phyloP scores from a whole-genome alignment of 2,113 vertebrate species.

The Istiophorus platypterus region DNA sequence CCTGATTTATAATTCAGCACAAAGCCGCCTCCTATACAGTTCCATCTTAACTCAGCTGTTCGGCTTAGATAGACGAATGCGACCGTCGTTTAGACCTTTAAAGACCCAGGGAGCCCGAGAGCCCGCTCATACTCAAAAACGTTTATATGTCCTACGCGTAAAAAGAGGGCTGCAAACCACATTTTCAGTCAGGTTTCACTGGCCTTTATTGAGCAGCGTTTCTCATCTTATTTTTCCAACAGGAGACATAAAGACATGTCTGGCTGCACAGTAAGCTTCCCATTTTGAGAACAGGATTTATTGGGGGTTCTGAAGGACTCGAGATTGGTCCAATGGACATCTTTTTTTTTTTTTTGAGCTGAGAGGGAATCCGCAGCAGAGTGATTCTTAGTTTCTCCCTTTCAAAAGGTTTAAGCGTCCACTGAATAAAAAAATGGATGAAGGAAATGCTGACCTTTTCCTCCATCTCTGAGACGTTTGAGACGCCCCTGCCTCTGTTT shows the following conservation, averaged over 20 bases:
- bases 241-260: not conserved
- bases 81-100: slow-evolving; percentile 7
- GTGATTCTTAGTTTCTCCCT: not conserved
- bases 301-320: not conserved
- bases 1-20: not conserved
- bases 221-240: not conserved
- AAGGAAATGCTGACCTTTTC: not conserved
- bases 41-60: not conserved
- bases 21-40: not conserved
- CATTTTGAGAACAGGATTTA: not conserved
- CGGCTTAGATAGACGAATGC: too few species aligned
- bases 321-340: not conserved
- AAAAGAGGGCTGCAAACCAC: slow-evolving; percentile 1
- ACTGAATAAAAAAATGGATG: not conserved
- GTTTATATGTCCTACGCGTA: not conserved
- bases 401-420: not conserved
- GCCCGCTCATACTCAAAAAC: not conserved
- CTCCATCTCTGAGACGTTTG: not conserved
- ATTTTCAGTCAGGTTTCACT: not conserved
- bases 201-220: slow-evolving; percentile 1
- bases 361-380: not conserved
- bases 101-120: not conserved
- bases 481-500: not conserved
- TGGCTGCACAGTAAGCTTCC: slow-evolving; percentile 3
- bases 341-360: slow-evolving; percentile 5